Evolutionary conservation across 2,888 invertebrate species (phyloP), one percentile per base, ranked within the genome.

Genomic region (Drosophila formosana): DNA sequence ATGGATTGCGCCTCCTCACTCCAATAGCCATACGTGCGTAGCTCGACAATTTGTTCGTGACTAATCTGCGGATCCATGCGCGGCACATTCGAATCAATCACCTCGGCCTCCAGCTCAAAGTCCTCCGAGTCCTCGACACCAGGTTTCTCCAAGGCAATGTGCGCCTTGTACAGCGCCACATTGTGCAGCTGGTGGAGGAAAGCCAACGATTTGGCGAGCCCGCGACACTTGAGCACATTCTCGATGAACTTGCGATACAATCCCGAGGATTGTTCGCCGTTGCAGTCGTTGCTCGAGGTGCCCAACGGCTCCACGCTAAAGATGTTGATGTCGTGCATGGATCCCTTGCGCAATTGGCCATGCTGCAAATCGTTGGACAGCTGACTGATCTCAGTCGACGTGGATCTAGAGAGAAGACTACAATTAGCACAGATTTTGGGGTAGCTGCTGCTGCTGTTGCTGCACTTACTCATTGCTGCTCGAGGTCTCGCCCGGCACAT

Each of bases 161-260:
- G 94, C 0, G 95, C 95, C 89, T 96, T 96, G 78, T 94, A 93
- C 58, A 97, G 92, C 7, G 96, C 94, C 69, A 95, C 93, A 63
- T 93, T 94, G 72, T 96, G 95, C 79, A 97, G 92, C 83, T 95
- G 95, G 89, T 96, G 95, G 53, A 98, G 93, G 91, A 97, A 96
- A 79, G 94, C 94, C 90, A 98, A 93, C 82, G 97, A 96, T 89
- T 97, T 96, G 23, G 95, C 94, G 69, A 98, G 93, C 11, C 98
- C 97, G 78, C 96, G 95, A 6, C 97, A 97, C 92, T 98, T 98
- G 62, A 98, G 93, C 65, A 97, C 95, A 90, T 97, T 96, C 91
- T 97, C 96, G 79, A 98, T 97, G 89, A 97, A 98, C 80, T 95
- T 95, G 73, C 97, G 95, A 78, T 94, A 94, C 8, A 94, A 89